Percentiles rank a stretch among this genome's conserved stretches.
phyloP scores from a whole-genome alignment of 2,888 invertebrate species.

The Drosophila anceps region DNA sequence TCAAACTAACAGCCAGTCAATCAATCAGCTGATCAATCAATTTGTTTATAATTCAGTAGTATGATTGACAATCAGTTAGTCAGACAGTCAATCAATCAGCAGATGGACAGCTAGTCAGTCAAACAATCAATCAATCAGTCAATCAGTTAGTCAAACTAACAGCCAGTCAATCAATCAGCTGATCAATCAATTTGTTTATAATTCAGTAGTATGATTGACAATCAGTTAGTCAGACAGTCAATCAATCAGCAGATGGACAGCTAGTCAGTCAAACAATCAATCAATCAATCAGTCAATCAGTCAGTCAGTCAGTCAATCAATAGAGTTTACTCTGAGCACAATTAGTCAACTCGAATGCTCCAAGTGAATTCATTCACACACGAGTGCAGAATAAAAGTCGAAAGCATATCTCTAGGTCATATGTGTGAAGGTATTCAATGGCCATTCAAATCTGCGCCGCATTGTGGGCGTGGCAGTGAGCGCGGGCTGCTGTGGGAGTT shows the following conservation, averaged over 20 bases:
- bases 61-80: too few relatives aligned
- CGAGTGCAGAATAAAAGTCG: not conserved
- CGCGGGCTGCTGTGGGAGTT: not conserved
- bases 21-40: too few relatives aligned
- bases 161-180: not conserved
- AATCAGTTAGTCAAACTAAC: too few relatives aligned
- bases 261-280: not conserved
- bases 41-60: too few relatives aligned
- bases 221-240: not conserved
- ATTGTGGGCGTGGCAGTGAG: not conserved
- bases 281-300: too few relatives aligned
- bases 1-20: too few relatives aligned
- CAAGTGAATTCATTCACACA: not conserved
- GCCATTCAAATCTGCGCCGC: conserved; percentile 2
- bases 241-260: too few relatives aligned
- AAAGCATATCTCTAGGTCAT: not conserved
- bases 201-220: not conserved
- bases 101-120: not conserved
- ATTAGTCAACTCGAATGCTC: not conserved
- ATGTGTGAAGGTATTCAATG: conserved; percentile 3
- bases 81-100: not conserved
- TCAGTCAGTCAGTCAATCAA: not conserved
- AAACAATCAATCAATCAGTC: not conserved
- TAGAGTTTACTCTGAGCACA: not conserved
- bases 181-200: too few relatives aligned